Base-by-base conservation (phyloP, 2,888 invertebrate genomes). In the Tricholauxania praeusta region DNA sequence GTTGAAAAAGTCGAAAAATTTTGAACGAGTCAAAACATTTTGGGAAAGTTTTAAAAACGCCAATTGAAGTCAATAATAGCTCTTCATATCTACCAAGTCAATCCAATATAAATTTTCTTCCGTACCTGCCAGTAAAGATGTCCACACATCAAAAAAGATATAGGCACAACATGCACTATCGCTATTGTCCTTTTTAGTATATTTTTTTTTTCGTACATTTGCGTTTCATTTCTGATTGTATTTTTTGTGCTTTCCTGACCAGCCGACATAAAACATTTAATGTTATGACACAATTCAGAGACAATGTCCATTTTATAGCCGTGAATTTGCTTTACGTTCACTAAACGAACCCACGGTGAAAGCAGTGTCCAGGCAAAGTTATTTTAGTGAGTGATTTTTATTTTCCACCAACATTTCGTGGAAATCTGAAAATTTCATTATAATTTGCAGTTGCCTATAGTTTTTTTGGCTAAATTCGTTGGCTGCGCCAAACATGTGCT, bases 251-350 rank as follows among this genome's bases (percentile, higher is more conserved):
- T 73, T 79, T 79, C 84, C 84, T 84, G 84, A 81, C 79, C 79
- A 79, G 78, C 74, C 73, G 79, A 80, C 84, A 84, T 84, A 84
- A 84, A 82, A 74, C 78, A 77, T 82, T 83, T 82, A 72, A 74
- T 78, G 77, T 82, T 82, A 82, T 82, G 82, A 83, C 83, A 84
- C 80, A 82, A 81, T 78, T 79, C 79, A 63, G 76, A 77, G 75
- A 76, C 76, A 78, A 78, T 78, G 78, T 78, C 76, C 78, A 76
- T 78, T 76, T 75, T 76, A 68, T 60, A 17, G 52, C 39, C 7
- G 14, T 10, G 39, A 39, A 39, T 39, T 39, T 39, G 39, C 39
- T 52, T 49, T 52, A 14, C 39, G 28, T 66, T 53, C 32, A 12
- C 12, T 17, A 17, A 15, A n/a, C 48, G 48, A 73, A 74, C 72